These are phyloP conservation scores for Magallana angulata DNA, from an alignment of 1,140 invertebrate genomes.

Conservation along the genomic window DNA sequence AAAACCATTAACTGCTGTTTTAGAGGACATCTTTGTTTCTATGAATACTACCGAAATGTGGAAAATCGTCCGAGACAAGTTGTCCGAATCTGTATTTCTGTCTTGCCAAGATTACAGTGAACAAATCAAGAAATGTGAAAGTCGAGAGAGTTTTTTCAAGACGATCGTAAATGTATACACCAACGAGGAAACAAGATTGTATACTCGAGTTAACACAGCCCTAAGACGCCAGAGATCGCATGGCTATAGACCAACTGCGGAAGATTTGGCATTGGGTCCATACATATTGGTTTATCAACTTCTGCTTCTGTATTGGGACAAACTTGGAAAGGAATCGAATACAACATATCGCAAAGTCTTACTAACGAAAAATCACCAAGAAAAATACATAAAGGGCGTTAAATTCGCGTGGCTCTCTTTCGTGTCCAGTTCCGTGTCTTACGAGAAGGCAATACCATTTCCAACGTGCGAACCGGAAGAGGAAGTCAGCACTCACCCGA, in stretches of 20 bases:
- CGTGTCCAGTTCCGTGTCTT: constrained; percentile 44
- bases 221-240: constrained; percentile 30
- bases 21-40: constrained; percentile 42
- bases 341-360: constrained; percentile 49
- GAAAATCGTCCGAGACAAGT: constrained; percentile 23
- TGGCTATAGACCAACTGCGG: constrained; percentile 41
- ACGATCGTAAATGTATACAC: constrained; percentile 47
- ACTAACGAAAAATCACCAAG: neutral
- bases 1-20: constrained; percentile 8
- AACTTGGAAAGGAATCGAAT: constrained; percentile 16
- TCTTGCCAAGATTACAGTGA: constrained; percentile 17
- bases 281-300: constrained; percentile 52
- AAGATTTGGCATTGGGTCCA: constrained; percentile 48
- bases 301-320: constrained; percentile 39
- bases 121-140: neutral
- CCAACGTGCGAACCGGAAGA: constrained; percentile 39
- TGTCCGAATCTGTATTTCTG: constrained; percentile 33
- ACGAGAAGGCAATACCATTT: constrained; percentile 40
- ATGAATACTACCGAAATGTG: constrained; percentile 36
- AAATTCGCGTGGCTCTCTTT: constrained; percentile 49
- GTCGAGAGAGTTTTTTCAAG: constrained; percentile 13
- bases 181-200: constrained; percentile 41
- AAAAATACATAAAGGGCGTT: constrained; percentile 31
- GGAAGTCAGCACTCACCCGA: neutral
- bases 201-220: constrained; percentile 45